These are phyloP conservation scores for Oxycera nigricornis DNA, from an alignment of 2,888 invertebrate species.

Conservation along the genomic window DNA sequence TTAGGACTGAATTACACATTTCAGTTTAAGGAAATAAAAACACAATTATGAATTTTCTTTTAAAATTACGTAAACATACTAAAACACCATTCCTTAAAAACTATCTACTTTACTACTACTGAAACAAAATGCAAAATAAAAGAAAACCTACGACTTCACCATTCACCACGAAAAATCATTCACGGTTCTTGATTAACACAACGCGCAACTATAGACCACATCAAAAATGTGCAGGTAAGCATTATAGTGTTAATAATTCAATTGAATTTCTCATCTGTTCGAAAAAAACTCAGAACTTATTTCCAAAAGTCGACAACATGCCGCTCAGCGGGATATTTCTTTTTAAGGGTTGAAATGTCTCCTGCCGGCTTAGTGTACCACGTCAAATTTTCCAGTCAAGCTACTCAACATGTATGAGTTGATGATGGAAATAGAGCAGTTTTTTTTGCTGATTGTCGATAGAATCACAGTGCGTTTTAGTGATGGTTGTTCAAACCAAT, in stretches of 20 bases:
- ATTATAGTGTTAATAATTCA: conserved; percentile 19
- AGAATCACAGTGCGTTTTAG: too few species aligned
- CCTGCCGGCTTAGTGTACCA: conserved; percentile 42
- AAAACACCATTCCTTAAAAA: too few species aligned
- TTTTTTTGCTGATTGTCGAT: background rate
- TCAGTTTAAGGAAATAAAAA: too few species aligned
- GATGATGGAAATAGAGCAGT: background rate
- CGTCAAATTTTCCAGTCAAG: conserved; percentile 40
- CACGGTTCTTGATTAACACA: too few species aligned
- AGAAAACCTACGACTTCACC: too few species aligned
- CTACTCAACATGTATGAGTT: conserved; percentile 16
- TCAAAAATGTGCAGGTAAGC: background rate
- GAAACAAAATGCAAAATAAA: too few species aligned
- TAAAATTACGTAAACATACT: too few species aligned
- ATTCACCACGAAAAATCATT: too few species aligned
- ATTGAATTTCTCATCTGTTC: background rate
- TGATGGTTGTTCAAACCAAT: too few species aligned
- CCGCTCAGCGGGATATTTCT: conserved; percentile 44
- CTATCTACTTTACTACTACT: too few species aligned
- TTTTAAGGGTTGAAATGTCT: conserved; percentile 43
- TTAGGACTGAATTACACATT: too few species aligned
- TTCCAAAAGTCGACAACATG: conserved; percentile 44
- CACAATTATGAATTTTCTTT: too few species aligned
- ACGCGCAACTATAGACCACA: background rate
- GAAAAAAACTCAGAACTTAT: conserved; percentile 15